Conservation (phyloP, 2,888 invertebrate species). For the Cheiracanthium punctorium region DNA sequence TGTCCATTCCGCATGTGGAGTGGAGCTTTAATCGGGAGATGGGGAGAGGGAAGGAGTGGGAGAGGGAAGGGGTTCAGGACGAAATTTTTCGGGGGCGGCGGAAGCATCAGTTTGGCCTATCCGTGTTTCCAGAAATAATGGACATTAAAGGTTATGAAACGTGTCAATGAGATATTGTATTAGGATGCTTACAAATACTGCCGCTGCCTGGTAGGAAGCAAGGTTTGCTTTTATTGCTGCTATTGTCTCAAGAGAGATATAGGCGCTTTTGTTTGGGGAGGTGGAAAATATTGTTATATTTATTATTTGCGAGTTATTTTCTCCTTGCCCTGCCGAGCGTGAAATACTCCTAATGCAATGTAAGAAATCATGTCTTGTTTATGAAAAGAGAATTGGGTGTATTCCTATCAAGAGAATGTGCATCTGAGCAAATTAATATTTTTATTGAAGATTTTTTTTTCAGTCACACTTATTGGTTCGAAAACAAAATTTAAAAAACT, state of each 20-base stretch:
- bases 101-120: neutral
- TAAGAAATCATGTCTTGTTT: too few species aligned
- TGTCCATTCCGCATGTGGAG: constrained; percentile 24
- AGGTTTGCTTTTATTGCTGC: neutral
- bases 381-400: too few species aligned
- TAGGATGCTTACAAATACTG: constrained; percentile 6
- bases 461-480: too few species aligned
- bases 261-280: too few species aligned
- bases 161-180: constrained; percentile 13
- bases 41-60: neutral
- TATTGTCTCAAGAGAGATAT: neutral
- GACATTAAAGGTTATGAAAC: constrained; percentile 10
- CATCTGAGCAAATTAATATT: too few species aligned
- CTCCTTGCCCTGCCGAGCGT: too few species aligned
- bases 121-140: constrained; percentile 12
- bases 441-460: too few species aligned
- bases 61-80: neutral
- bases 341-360: too few species aligned
- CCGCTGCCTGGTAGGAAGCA: neutral
- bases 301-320: too few species aligned
- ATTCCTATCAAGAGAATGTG: too few species aligned
- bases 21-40: constrained; percentile 18
- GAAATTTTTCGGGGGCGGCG: neutral
- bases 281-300: neutral
- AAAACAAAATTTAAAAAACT: too few species aligned